Evolutionary conservation across 2,888 invertebrate species (phyloP).

Genomic region (Urechis unicinctus): DNA sequence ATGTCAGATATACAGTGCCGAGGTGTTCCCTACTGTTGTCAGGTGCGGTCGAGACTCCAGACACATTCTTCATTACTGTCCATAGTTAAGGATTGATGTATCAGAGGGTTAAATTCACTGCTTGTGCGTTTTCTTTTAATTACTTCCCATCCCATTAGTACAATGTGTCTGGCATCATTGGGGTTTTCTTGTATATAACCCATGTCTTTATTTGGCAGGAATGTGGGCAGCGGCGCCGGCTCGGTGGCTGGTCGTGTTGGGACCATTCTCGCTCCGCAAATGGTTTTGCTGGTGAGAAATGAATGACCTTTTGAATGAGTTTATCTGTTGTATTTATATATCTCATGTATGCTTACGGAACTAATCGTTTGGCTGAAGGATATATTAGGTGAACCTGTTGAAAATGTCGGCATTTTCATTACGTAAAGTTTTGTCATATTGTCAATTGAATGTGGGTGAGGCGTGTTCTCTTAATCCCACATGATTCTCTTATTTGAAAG

Average conservation of each 20-base stretch:
- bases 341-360: too few relatives aligned
- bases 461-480: too few relatives aligned
- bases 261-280: constrained; percentile 7
- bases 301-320: too few relatives aligned
- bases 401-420: not conserved
- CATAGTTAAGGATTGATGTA: not conserved
- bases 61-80: not conserved
- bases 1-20: constrained; percentile 10
- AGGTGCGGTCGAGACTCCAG: constrained; percentile 3
- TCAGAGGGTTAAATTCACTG: not conserved
- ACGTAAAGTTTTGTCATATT: not conserved
- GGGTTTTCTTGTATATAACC: too few relatives aligned
- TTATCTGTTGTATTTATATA: too few relatives aligned
- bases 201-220: constrained; percentile 2
- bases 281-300: constrained; percentile 10
- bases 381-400: too few relatives aligned
- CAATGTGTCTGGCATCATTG: too few relatives aligned
- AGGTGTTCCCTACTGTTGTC: constrained; percentile 12
- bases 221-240: constrained; percentile 6
- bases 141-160: too few relatives aligned
- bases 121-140: too few relatives aligned
- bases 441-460: too few relatives aligned
- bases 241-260: constrained; percentile 6
- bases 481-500: too few relatives aligned
- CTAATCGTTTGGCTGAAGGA: too few relatives aligned